Evolutionary conservation across 1,140 invertebrate species (phyloP).

Genomic region (Caenorhabditis tropicalis): DNA sequence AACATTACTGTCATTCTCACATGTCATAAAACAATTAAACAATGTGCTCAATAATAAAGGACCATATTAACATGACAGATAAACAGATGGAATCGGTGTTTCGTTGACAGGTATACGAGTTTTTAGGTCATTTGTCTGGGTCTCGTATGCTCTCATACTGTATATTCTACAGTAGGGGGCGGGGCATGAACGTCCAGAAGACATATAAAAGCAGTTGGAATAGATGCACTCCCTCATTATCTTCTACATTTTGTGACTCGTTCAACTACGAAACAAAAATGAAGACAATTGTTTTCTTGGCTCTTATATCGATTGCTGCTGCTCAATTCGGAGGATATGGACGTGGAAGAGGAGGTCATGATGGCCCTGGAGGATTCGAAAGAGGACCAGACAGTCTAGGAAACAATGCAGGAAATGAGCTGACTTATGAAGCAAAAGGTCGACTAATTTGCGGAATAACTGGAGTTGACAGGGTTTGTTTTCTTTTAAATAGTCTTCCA

Average conservation of each 20-base stretch:
- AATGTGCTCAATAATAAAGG: too few relatives aligned
- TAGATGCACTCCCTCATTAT: background rate
- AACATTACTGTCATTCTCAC: too few relatives aligned
- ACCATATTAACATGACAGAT: too few relatives aligned
- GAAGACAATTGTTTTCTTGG: background rate
- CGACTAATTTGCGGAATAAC: slow-evolving; percentile 33
- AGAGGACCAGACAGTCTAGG: background rate
- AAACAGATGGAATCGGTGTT: too few relatives aligned
- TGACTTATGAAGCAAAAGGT: slow-evolving; percentile 41
- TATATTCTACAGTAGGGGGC: background rate
- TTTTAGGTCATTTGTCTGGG: background rate
- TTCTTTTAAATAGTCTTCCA: background rate
- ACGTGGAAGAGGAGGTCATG: background rate
- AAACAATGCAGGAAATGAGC: background rate
- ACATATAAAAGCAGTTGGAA: background rate
- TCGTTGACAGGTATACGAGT: background rate
- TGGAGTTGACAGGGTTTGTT: slow-evolving; percentile 12
- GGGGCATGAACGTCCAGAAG: background rate
- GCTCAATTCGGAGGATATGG: slow-evolving; percentile 34
- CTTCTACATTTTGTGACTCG: background rate
- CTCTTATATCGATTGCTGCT: slow-evolving; percentile 10
- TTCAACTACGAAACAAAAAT: background rate
- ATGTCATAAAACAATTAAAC: too few relatives aligned
- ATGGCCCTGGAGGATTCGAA: background rate
- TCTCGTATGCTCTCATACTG: background rate